Conservation (phyloP, 2,113 vertebrate genomes). For the Gallinago paraguaiae region DNA sequence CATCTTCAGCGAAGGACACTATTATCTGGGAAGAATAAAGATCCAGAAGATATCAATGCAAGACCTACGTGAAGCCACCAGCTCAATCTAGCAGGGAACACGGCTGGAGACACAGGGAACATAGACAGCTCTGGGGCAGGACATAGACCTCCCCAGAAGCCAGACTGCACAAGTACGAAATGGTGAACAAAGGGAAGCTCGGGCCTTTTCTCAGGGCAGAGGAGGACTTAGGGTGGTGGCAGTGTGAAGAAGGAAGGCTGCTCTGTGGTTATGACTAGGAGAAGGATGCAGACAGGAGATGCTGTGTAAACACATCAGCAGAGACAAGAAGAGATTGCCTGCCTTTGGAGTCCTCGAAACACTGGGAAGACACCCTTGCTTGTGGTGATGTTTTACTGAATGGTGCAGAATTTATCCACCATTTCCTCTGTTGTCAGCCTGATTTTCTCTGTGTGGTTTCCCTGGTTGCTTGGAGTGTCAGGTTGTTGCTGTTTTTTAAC, state of each 20-base stretch:
- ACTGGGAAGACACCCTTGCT: neutral
- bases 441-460: neutral
- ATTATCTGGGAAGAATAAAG: neutral
- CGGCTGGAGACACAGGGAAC: accelerated
- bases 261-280: neutral
- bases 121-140: accelerated
- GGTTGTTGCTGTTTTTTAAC: neutral
- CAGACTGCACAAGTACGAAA: neutral
- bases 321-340: neutral
- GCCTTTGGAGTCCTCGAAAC: neutral
- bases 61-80: neutral
- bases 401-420: neutral
- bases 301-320: neutral
- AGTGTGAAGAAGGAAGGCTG: neutral
- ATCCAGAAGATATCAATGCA: neutral
- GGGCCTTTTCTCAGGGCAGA: neutral
- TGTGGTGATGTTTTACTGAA: neutral
- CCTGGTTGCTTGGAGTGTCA: neutral
- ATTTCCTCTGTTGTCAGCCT: neutral
- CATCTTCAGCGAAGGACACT: neutral
- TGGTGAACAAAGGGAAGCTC: accelerated
- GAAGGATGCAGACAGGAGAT: neutral
- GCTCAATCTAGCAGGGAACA: neutral
- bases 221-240: neutral
- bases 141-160: neutral